Evolutionary conservation across 2,113 vertebrate species (phyloP).

Genomic region (Anser cygnoides): DNA sequence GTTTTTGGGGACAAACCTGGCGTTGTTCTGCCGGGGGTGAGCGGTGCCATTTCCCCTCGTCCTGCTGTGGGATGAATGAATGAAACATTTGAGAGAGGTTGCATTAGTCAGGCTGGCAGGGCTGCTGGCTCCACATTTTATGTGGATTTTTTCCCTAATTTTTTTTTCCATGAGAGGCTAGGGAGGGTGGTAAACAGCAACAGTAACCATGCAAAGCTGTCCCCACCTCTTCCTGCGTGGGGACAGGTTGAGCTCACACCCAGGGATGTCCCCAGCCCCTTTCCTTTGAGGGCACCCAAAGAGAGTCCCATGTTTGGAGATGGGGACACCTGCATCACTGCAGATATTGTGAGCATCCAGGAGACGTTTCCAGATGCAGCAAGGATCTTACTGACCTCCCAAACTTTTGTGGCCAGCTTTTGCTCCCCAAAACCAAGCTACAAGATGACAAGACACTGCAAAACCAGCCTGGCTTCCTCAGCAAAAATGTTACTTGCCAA

Average conservation of each 20-base stretch:
- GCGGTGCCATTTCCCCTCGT: slow-evolving; percentile 7
- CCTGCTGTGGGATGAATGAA: neutral
- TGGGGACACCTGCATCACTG: neutral
- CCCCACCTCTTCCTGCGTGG: slow-evolving; percentile 43
- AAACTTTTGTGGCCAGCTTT: neutral
- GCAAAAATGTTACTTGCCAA: neutral
- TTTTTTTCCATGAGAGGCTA: slow-evolving; percentile 57
- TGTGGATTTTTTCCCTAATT: slow-evolving; percentile 66
- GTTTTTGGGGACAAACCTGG: neutral
- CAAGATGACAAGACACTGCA: neutral
- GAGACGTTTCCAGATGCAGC: neutral
- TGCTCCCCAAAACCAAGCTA: neutral
- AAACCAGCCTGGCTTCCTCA: neutral
- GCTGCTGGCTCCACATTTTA: slow-evolving; percentile 3
- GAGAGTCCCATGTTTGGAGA: no score
- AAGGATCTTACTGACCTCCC: neutral
- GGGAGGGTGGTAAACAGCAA: slow-evolving; percentile 68
- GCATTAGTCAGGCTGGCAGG: slow-evolving; percentile 27
- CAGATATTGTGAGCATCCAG: neutral
- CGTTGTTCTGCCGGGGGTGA: neutral
- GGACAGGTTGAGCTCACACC: slow-evolving; percentile 30
- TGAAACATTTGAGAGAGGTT: slow-evolving; percentile 24
- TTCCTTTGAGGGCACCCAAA: neutral
- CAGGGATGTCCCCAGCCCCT: neutral
- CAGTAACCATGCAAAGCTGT: slow-evolving; percentile 21